phyloP scores from a whole-genome alignment of 2,888 invertebrate species.

The Patella pellucida region DNA sequence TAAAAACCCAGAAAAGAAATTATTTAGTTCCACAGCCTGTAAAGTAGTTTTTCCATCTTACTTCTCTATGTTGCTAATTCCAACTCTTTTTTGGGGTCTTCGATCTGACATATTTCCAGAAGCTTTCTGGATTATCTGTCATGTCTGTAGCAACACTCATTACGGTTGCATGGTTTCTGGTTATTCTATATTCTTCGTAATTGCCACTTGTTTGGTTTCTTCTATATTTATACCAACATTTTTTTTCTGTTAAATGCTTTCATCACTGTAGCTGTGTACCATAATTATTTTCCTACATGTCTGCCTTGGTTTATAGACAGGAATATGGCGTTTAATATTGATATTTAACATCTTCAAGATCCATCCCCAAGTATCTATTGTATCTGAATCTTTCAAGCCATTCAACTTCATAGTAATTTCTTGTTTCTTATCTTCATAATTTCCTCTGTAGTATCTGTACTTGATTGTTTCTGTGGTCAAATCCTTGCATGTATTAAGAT shows the following conservation, averaged over 20 bases:
- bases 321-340: background rate
- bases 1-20: conserved; percentile 14
- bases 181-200: background rate
- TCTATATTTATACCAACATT: too few species aligned
- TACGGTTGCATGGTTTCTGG: background rate
- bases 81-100: background rate
- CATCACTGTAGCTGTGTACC: background rate
- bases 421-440: background rate
- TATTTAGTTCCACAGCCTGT: conserved; percentile 12
- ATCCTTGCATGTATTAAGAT: background rate
- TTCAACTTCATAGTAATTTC: background rate
- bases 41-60: background rate
- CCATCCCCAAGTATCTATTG: background rate
- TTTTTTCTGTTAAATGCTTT: background rate
- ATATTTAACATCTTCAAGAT: background rate
- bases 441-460: background rate
- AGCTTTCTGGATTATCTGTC: background rate
- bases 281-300: background rate
- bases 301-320: background rate
- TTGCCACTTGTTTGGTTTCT: too few species aligned
- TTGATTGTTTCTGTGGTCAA: background rate
- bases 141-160: background rate
- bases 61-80: background rate
- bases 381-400: too few species aligned
- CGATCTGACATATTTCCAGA: background rate